Percentiles rank a stretch among this genome's conserved stretches.
These are phyloP conservation scores for Euura saliciscinereae DNA, from an alignment of 1,140 invertebrate species.

Conservation along the genomic window DNA sequence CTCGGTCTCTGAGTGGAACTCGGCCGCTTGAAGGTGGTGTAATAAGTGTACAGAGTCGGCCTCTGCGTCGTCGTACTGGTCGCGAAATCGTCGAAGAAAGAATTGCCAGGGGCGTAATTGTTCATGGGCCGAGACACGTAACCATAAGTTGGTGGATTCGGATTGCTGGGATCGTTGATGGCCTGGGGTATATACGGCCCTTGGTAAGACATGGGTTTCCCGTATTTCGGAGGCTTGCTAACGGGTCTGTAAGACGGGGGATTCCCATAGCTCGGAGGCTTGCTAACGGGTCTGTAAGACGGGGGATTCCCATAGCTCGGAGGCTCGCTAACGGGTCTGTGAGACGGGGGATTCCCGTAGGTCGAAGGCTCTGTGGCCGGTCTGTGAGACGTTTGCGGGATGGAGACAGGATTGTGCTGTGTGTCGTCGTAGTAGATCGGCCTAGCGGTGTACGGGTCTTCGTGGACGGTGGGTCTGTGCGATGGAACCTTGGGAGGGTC, in stretches of 20 bases:
- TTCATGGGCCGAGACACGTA: slow-evolving; percentile 31
- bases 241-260: background rate
- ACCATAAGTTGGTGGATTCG: slow-evolving; percentile 46
- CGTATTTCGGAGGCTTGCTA: background rate
- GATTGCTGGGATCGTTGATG: slow-evolving; percentile 47
- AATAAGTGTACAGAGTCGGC: slow-evolving; percentile 29
- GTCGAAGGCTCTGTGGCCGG: slow-evolving; percentile 23
- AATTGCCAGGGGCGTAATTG: slow-evolving; percentile 30
- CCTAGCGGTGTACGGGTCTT: background rate
- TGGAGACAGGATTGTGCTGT: background rate
- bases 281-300: too few relatives aligned
- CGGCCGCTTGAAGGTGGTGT: background rate
- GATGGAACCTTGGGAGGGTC: slow-evolving; percentile 13
- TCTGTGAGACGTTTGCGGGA: background rate
- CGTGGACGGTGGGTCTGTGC: too few relatives aligned
- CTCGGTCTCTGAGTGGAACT: background rate
- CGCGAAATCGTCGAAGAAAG: slow-evolving; percentile 33
- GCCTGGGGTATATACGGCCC: slow-evolving; percentile 40
- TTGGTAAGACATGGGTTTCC: slow-evolving; percentile 1
- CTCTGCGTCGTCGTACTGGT: slow-evolving; percentile 22
- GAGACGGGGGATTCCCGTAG: slow-evolving; percentile 14
- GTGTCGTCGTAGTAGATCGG: background rate
- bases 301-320: slow-evolving; percentile 14
- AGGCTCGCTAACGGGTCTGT: too few relatives aligned
- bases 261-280: slow-evolving; percentile 9